These are phyloP conservation scores for Clitarchus hookeri DNA, from an alignment of 2,888 invertebrate genomes.

Conservation along the genomic window DNA sequence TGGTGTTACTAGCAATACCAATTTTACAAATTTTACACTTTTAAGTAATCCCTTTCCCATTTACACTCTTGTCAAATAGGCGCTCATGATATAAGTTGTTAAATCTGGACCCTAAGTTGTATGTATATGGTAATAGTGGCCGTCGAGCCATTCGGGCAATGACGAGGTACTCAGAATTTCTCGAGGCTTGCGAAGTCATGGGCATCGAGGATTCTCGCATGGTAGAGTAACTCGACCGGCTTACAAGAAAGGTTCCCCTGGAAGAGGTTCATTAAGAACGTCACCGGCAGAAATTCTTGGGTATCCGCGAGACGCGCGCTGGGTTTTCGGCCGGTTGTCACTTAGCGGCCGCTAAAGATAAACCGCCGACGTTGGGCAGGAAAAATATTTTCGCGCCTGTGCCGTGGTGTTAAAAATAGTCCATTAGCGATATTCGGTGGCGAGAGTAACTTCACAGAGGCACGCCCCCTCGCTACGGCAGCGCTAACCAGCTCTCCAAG, in stretches of 20 bases:
- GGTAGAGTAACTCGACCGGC: background rate
- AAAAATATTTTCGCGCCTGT: background rate
- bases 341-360: background rate
- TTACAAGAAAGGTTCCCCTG: background rate
- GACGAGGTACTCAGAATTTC: no score
- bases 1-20: no score
- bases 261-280: background rate
- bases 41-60: no score
- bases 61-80: no score
- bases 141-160: no score
- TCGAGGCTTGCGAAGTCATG: no score
- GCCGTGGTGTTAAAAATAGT: background rate
- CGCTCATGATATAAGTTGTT: no score
- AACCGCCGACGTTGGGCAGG: background rate
- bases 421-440: constrained; percentile 14
- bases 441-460: background rate
- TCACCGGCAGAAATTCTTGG: background rate
- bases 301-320: background rate
- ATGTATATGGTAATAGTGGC: no score
- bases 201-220: no score
- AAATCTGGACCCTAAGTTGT: no score
- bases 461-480: background rate
- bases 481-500: background rate
- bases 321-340: background rate
- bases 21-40: no score